Percentiles rank a stretch among this genome's conserved stretches.
These are phyloP conservation scores for Camponotus fellah DNA, from an alignment of 2,888 invertebrate genomes.

Conservation along the genomic window DNA sequence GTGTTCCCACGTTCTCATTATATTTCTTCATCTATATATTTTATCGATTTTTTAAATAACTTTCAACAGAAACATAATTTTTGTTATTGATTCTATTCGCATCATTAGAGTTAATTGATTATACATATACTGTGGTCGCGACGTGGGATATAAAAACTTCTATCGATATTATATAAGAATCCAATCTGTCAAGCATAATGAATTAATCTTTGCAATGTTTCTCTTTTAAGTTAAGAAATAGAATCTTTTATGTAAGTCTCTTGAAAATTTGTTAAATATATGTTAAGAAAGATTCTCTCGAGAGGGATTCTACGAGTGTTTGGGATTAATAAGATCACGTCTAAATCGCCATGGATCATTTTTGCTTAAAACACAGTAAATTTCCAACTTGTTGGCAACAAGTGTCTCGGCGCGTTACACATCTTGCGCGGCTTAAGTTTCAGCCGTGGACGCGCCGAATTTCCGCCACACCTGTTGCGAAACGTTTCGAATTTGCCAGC, in stretches of 20 bases:
- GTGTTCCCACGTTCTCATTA: conserved; percentile 48
- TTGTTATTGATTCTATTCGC: not conserved
- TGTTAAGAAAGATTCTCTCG: not conserved
- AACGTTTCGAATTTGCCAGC: conserved; percentile 76
- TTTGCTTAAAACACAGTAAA: conserved; percentile 67
- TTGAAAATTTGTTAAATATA: not conserved
- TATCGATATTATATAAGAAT: not conserved
- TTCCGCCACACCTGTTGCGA: conserved; percentile 78
- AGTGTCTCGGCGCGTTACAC: conserved; percentile 74
- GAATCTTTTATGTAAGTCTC: not conserved
- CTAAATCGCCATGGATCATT: conserved; percentile 39
- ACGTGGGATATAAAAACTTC: not conserved
- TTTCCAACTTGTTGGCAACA: conserved; percentile 75
- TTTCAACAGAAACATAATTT: not conserved
- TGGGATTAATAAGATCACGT: conserved; percentile 40
- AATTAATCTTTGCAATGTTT: not conserved
- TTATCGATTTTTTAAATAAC: conserved; percentile 17
- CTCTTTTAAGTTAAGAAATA: not conserved
- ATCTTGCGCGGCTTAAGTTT: conserved; percentile 74
- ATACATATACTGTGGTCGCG: not conserved
- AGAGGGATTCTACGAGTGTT: not conserved
- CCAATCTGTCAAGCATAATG: not conserved
- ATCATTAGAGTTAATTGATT: not conserved
- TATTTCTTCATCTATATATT: conserved; percentile 26
- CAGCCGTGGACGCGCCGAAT: conserved; percentile 74